Evolutionary conservation across 2,797 vertebrate species (phyloP), one percentile per base, ranked within the genome.

Genomic region (Sebastes trivittatus): DNA sequence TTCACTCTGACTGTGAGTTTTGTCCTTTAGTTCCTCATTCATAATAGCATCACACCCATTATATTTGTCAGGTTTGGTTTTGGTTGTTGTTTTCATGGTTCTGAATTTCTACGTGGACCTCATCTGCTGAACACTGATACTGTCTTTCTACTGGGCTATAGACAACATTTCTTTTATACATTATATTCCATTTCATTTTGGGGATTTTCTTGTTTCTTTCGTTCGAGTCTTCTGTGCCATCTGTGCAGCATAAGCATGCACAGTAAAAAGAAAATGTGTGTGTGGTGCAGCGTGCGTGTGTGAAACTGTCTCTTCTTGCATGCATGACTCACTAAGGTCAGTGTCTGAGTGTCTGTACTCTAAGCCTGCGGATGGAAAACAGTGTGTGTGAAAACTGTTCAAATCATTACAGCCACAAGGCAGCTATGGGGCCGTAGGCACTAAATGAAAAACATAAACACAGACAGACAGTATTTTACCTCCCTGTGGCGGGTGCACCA

Each of bases 251-350:
- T 71, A 72, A 86, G 67, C 49, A 73, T 84, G 54, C 72, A 68
- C 69, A 55, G 34, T 34, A 54, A n/a, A 38, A 61, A 42, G 14
- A 38, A 60, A 74, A 66, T 67, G 63, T 75, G 38, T 65, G 56
- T 62, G 32, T 55, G 14, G 30, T 62, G 54, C 58, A 55, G 18
- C 5, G 22, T 73, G 80, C 18, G 58, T 72, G 56, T 72, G 60
- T 68, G 61, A 77, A 72, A 59, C 72, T 32, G 38, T 72, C 62
- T 77, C 62, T 75, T 87, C 81, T 81, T 82, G 84, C 74, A 77
- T 54, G 78, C 84, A 84, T 94, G 92, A 93, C 80, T 95, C 92
- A 93, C 86, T 78, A 78, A 84, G 86, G 72, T 82, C 82, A 75
- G 70, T 81, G 84, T 87, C 69, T 85, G 69, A 79, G 71, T 60